phyloP scores from a whole-genome alignment of 2,797 vertebrate species.

The Chiroxiphia lanceolata region DNA sequence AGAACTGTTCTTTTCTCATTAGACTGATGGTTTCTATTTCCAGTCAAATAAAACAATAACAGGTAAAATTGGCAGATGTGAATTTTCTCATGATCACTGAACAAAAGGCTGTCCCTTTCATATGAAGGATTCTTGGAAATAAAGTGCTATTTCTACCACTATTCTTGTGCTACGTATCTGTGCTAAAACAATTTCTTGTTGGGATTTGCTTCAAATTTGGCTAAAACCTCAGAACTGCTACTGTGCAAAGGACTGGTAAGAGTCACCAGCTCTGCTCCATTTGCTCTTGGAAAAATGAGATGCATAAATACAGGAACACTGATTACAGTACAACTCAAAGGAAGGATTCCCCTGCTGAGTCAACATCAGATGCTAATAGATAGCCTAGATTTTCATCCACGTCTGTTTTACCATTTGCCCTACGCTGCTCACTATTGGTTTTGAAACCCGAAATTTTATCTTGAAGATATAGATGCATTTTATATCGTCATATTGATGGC shows the following conservation, averaged over 20 bases:
- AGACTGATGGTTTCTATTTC: not conserved
- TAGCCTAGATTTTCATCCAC: not conserved
- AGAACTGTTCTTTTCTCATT: not conserved
- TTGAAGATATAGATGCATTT: not conserved
- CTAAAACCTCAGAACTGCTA: not conserved
- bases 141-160: not conserved
- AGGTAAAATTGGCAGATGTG: not conserved
- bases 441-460: not conserved
- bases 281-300: constrained; percentile 54
- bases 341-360: constrained; percentile 64
- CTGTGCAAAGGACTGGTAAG: not conserved
- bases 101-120: not conserved
- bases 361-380: constrained; percentile 54
- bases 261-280: constrained; percentile 13
- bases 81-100: not conserved
- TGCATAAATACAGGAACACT: constrained; percentile 59
- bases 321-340: constrained; percentile 51
- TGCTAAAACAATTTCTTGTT: not conserved
- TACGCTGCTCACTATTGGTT: not conserved
- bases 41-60: not conserved
- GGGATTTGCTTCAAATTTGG: not conserved
- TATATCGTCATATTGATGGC: not conserved
- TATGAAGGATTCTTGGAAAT: not conserved
- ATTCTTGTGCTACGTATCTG: not conserved
- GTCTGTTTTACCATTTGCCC: not conserved